phyloP scores from a whole-genome alignment of 2,797 vertebrate genomes.

The Passerculus sandwichensis region DNA sequence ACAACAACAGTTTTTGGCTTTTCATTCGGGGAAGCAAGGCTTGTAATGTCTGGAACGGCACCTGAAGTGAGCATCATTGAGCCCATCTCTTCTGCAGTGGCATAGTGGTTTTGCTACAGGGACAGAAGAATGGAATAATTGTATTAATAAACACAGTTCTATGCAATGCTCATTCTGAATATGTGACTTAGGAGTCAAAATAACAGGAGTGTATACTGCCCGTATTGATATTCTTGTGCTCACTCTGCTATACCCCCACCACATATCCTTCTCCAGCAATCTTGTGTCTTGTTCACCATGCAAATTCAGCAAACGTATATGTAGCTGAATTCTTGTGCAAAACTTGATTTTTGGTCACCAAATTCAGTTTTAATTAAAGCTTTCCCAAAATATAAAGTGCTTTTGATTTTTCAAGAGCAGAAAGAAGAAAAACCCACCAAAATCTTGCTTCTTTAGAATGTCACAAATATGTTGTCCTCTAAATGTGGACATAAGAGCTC shows the following conservation, averaged over 20 bases:
- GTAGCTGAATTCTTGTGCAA: background rate
- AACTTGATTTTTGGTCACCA: constrained; percentile 37
- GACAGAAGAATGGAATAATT: constrained; percentile 48
- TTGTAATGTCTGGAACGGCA: constrained; percentile 50
- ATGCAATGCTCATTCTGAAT: constrained; percentile 35
- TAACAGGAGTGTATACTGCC: constrained; percentile 17
- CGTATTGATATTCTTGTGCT: constrained; percentile 20
- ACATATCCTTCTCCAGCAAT: background rate
- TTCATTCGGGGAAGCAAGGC: constrained; percentile 12
- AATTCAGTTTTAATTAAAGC: constrained; percentile 60
- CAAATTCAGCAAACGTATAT: constrained; percentile 17
- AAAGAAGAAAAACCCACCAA: background rate
- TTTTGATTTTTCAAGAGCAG: constrained; percentile 61
- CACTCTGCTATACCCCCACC: background rate
- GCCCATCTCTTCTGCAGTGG: background rate
- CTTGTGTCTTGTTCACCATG: constrained; percentile 10
- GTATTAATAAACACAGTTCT: constrained; percentile 59
- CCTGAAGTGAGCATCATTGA: constrained; percentile 30
- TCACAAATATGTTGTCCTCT: background rate
- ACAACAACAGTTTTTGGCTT: constrained; percentile 54
- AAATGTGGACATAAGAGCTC: background rate
- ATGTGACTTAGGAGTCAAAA: constrained; percentile 10
- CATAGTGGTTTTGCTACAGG: constrained; percentile 59
- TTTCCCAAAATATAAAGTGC: constrained; percentile 70
- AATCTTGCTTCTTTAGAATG: background rate